These are phyloP conservation scores for Puma concolor DNA, from an alignment of 2,113 vertebrate genomes.

Conservation along the genomic window DNA sequence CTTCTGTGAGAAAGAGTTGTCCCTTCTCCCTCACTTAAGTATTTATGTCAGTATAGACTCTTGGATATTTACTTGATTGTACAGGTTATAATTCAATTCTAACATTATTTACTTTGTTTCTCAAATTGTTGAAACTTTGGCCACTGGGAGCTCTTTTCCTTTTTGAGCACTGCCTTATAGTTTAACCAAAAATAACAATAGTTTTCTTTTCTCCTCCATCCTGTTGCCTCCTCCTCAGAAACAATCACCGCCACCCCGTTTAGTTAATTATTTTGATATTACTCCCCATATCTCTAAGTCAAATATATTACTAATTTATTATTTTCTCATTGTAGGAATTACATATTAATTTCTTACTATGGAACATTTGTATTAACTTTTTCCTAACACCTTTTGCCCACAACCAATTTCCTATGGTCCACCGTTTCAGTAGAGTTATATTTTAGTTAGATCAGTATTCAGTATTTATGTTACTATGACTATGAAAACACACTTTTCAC, in stretches of 20 bases:
- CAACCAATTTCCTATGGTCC: not conserved
- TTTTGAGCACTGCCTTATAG: not conserved
- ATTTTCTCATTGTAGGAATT: not conserved
- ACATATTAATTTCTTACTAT: not conserved
- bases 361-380: not conserved
- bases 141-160: not conserved
- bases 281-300: not conserved
- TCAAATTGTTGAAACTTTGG: not conserved
- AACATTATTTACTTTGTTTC: not conserved
- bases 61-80: not conserved
- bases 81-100: not conserved
- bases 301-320: not conserved
- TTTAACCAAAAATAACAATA: not conserved
- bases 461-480: not conserved
- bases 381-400: not conserved
- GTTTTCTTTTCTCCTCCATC: not conserved
- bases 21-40: not conserved
- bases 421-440: not conserved
- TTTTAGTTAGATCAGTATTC: not conserved
- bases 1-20: not conserved
- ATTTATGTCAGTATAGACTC: not conserved
- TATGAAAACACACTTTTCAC: not conserved
- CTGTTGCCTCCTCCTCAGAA: not conserved
- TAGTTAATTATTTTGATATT: not conserved
- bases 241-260: not conserved